phyloP scores from a whole-genome alignment of 2,888 invertebrate species.

The Chironomus riparius region DNA sequence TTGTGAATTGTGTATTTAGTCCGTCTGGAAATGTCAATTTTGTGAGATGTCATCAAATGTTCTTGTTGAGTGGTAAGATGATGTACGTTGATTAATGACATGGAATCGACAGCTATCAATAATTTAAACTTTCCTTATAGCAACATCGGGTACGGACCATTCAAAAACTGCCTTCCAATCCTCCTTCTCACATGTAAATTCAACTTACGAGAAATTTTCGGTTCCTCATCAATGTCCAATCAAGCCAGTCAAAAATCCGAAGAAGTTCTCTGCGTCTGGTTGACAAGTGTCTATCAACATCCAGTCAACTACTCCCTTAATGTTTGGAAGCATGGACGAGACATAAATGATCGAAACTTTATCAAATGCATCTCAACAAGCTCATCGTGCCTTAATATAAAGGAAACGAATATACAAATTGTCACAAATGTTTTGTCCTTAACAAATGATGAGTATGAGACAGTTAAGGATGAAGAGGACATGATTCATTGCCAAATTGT shows the following conservation, averaged over 20 bases:
- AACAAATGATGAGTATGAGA: not conserved
- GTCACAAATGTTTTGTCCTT: not conserved
- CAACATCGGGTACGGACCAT: slow-evolving; percentile 11
- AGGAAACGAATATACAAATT: not conserved
- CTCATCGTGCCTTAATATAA: not conserved
- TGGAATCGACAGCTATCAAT: too few relatives aligned
- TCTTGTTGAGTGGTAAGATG: slow-evolving; percentile 1
- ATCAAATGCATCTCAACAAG: not conserved
- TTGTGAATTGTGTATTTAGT: not conserved
- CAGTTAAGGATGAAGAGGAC: not conserved
- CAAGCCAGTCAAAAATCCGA: not conserved
- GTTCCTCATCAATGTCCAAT: not conserved
- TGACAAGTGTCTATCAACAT: slow-evolving; percentile 1
- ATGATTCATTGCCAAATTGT: not conserved
- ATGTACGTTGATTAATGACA: not conserved
- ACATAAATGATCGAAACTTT: not conserved
- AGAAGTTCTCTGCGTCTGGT: not conserved
- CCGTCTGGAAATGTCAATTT: not conserved
- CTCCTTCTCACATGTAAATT: not conserved
- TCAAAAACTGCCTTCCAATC: slow-evolving; percentile 11
- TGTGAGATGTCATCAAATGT: not conserved
- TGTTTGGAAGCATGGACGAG: slow-evolving; percentile 7
- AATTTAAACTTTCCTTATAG: not conserved
- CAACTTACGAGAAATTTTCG: not conserved
- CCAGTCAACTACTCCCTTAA: not conserved